Evolutionary conservation across 92 coral and sea anemone species (phyloP), one percentile per base, ranked within the genome.

Genomic region (Phenganax subtilis): DNA sequence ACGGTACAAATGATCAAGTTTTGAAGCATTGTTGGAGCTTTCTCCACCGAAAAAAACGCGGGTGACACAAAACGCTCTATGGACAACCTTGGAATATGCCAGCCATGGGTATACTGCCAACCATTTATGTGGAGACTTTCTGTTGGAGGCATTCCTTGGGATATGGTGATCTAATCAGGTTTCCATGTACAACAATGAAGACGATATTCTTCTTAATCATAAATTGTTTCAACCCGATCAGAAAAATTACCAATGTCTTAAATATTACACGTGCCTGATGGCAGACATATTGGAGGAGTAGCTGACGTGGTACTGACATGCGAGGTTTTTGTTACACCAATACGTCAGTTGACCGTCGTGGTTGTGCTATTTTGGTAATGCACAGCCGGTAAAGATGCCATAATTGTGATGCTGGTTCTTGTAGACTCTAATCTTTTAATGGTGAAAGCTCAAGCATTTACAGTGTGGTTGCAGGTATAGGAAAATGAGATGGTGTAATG

Each of bases 11-110:
- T 17, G 51, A 11, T 73, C 57, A 11, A 73, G 77, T 29, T 73
- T 73, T n/a, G 54, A 51, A 59, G 77, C 59, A 54, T 73, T 73
- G 59, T 73, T 57, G 17, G 59, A 51, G 10, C 77, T 54, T 54
- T 71, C 75, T 29, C 31, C 11, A 7, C 54, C 58, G 47, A 73
- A 73, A 20, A 73, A 17, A 73, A 73, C n/a, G 25, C 77, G 47
- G 2, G 57, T 7, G n/a, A 73, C 27, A 20, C 77, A 73, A 28
- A 73, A 73, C 16, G 59, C 77, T 54, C 77, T 58, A 52, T 73
- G 28, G 12, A 73, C 25, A 52, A 20, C n/a, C 25, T 73, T 73
- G 59, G 77, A 73, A 54, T 73, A 73, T 52, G 59, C 59, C 10
- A 73, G 59, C 77, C 77, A 73, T 20, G n/a, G 57, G 55, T 51